Evolutionary conservation across 1,140 invertebrate species (phyloP).

Genomic region (Drosophila neocordata): DNA sequence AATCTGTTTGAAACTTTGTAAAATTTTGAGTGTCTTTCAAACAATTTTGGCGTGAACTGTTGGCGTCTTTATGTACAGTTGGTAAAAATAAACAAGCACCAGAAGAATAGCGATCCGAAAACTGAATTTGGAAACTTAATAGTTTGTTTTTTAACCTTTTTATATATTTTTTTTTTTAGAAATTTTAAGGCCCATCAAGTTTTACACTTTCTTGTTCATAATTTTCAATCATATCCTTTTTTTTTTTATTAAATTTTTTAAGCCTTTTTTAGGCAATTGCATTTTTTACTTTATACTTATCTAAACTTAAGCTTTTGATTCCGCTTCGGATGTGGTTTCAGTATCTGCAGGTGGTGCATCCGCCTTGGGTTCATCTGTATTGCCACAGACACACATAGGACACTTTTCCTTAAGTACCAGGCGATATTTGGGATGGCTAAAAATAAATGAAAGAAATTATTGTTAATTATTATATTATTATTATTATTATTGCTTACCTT

Average conservation of each 20-base stretch:
- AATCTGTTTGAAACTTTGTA: no score
- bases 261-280: slow-evolving; percentile 56
- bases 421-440: slow-evolving; percentile 90
- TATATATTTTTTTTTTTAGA: slow-evolving; percentile 46
- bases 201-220: slow-evolving; percentile 29
- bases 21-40: no score
- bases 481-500: no score
- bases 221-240: slow-evolving; percentile 33
- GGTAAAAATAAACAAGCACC: no score
- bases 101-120: no score
- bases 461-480: no score
- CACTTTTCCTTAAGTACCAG: slow-evolving; percentile 88
- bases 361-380: slow-evolving; percentile 67
- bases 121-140: no score
- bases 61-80: no score
- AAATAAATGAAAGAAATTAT: neutral
- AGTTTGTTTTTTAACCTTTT: no score
- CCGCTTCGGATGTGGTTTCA: slow-evolving; percentile 75
- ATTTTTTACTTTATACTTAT: neutral
- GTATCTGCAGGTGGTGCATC: slow-evolving; percentile 83
- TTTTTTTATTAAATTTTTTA: slow-evolving; percentile 49
- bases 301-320: slow-evolving; percentile 61
- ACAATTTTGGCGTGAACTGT: no score
- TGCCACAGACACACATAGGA: slow-evolving; percentile 86
- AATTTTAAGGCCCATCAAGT: neutral